A percentile compares a stretch with the other conserved stretches of the same genome.
phyloP scores from a whole-genome alignment of 2,113 vertebrate genomes.

The Motacilla tschutschensis region DNA sequence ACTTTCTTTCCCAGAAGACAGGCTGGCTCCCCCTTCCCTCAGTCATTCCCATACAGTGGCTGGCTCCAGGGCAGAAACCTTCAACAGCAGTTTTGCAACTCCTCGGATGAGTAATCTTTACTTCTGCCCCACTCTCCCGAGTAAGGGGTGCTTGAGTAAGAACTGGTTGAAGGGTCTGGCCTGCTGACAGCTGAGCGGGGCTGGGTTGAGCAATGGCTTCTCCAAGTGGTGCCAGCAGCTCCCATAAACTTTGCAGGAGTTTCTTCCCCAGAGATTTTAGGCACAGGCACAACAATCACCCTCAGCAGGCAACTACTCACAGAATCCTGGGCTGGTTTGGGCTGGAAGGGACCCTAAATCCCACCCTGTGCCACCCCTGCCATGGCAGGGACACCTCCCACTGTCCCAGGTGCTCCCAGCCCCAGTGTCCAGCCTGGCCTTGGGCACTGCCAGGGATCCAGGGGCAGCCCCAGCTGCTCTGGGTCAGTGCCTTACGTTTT shows the following conservation, averaged over 20 bases:
- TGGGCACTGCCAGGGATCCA: not conserved
- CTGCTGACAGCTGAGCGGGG: not conserved
- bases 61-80: slow-evolving; percentile 1
- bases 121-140: slow-evolving; percentile 32
- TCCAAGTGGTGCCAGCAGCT: not conserved
- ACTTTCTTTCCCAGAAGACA: slow-evolving; percentile 23
- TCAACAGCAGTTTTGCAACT: slow-evolving; percentile 21
- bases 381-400: not conserved
- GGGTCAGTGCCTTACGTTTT: not conserved
- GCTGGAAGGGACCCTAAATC: rapidly evolving
- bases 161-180: slow-evolving; percentile 38
- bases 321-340: not conserved
- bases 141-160: not conserved
- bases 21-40: not conserved
- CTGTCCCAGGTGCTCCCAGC: not conserved
- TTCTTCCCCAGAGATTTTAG: not conserved
- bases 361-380: rapidly evolving
- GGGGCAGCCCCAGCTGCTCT: not conserved
- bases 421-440: not conserved
- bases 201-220: slow-evolving; percentile 6
- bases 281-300: not conserved
- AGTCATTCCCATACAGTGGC: not conserved
- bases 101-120: not conserved
- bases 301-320: not conserved
- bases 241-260: not conserved